phyloP scores from a whole-genome alignment of 1,140 invertebrate species.

The Halictus rubicundus region DNA sequence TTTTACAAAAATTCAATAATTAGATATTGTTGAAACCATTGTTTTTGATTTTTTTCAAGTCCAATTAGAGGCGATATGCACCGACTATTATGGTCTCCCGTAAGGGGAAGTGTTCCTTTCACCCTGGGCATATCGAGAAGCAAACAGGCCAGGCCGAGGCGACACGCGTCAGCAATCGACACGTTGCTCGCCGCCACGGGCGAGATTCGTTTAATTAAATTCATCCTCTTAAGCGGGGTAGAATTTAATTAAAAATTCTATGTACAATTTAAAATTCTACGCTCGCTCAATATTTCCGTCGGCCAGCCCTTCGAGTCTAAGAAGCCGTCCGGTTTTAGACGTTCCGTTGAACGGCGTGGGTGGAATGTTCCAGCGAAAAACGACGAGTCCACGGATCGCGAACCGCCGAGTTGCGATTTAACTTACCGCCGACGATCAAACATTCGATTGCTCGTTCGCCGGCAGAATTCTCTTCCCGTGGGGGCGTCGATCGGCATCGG shows the following conservation, averaged over 20 bases:
- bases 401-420: not conserved
- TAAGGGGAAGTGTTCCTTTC: too few species aligned
- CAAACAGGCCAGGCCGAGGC: not conserved
- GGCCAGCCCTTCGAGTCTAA: too few species aligned
- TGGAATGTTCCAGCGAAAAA: too few species aligned
- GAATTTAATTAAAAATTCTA: conserved; percentile 1
- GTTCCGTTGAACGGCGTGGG: too few species aligned
- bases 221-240: not conserved
- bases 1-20: too few species aligned
- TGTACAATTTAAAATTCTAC: not conserved
- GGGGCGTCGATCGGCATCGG: not conserved
- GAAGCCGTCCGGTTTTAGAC: too few species aligned
- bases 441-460: not conserved
- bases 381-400: not conserved
- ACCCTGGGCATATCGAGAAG: not conserved
- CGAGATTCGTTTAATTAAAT: not conserved
- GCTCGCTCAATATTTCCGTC: not conserved
- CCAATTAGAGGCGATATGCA: too few species aligned
- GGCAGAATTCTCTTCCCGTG: not conserved
- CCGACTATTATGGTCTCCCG: too few species aligned
- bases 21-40: too few species aligned
- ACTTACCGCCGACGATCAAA: not conserved
- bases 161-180: not conserved
- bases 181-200: not conserved
- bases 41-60: too few species aligned